These are phyloP conservation scores for Epinephelus coioides DNA, from an alignment of 2,797 vertebrate genomes.

Conservation along the genomic window DNA sequence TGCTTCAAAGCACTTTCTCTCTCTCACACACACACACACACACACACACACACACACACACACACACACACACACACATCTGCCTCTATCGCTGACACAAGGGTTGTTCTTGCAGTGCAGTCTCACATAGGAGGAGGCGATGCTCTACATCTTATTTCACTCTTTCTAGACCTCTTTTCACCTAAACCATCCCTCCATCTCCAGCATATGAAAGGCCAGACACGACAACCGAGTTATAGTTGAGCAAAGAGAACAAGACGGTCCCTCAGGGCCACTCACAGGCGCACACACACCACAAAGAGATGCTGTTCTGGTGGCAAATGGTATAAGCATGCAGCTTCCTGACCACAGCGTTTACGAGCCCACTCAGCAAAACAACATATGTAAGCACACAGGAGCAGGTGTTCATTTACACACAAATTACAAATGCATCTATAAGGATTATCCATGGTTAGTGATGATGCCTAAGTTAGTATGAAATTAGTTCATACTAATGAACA, in stretches of 20 bases:
- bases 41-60: not conserved
- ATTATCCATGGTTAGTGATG: slow-evolving; percentile 12
- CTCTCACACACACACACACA: not conserved
- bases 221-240: slow-evolving; percentile 52
- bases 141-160: slow-evolving; percentile 55
- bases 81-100: slow-evolving; percentile 29
- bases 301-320: slow-evolving; percentile 24
- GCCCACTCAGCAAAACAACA: slow-evolving; percentile 6
- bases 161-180: slow-evolving; percentile 50
- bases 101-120: slow-evolving; percentile 48
- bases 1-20: slow-evolving; percentile 2
- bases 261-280: slow-evolving; percentile 61
- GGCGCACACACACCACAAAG: not conserved
- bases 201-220: slow-evolving; percentile 44
- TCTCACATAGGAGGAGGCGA: slow-evolving; percentile 43
- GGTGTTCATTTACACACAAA: slow-evolving; percentile 2
- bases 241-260: slow-evolving; percentile 30
- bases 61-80: not conserved
- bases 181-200: slow-evolving; percentile 43
- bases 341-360: not conserved
- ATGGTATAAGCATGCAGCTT: not conserved
- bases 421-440: not conserved
- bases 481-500: slow-evolving; percentile 23
- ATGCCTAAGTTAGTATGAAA: not conserved
- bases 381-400: slow-evolving; percentile 21